Base-by-base conservation (phyloP, 2,797 vertebrate genomes). In the Sciurus carolinensis region DNA sequence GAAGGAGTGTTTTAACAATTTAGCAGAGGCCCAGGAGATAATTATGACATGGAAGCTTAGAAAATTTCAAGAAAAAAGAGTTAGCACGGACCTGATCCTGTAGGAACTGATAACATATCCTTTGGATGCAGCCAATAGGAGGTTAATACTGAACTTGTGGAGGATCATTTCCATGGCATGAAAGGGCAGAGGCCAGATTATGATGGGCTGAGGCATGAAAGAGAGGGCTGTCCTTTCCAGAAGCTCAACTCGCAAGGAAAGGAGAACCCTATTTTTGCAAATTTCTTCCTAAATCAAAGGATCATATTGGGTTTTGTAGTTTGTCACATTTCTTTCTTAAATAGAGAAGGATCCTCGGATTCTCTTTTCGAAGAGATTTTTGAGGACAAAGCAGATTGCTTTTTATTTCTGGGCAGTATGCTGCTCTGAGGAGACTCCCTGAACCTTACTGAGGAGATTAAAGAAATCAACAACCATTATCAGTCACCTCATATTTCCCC, bases 401-500 rank as follows among this genome's bases (percentile, higher is more conserved):
- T 83, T 17, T 90, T 44, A 12, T 87, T 89, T 80, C 33, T 87
- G 76, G 62, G 30, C 10, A 17, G 22, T 62, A 2, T 83, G 26
- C 33, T 52, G 17, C 33, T 36, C 69, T 86, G 57, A 26, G 26
- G 12, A 71, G 44, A 86, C 18, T 12, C 1, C 18, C 4, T 47
- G 54, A 73, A 30, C 20, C 9, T 91, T 88, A 57, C 3, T 79
- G 93, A 69, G 91, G n/a, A 91, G 89, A 89, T 76, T 36, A 81
- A 75, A 84, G 47, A 44, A 26, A 26, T 52, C 24, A 81, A 15
- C 47, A 84, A 24, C 17, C 71, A 17, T 92, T 67, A 4, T 44
- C 3, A 42, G 20, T 85, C 62, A 64, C 6, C 24, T 8, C 42
- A 30, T 47, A 7, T 33, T 47, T 93, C 72, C 72, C 26, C 52